These are phyloP conservation scores for Thereva unica DNA, from an alignment of 2,888 invertebrate species.

Conservation along the genomic window DNA sequence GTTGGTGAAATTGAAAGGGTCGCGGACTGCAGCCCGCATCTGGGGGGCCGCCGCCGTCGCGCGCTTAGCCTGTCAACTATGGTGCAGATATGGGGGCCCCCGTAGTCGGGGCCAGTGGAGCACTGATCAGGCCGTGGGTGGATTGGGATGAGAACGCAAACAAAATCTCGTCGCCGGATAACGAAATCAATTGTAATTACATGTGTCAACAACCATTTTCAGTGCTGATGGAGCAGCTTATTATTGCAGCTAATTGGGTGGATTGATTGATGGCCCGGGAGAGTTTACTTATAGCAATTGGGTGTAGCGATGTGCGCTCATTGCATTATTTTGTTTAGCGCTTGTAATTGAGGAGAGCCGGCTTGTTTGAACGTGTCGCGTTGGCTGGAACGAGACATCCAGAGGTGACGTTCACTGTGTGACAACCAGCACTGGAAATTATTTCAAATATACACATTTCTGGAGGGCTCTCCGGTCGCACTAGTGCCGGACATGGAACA, in stretches of 20 bases:
- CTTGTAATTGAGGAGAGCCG: too few species aligned
- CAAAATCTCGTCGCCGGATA: slow-evolving; percentile 42
- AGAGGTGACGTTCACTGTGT: too few species aligned
- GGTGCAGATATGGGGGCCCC: neutral
- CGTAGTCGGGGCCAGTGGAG: neutral
- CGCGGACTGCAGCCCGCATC: slow-evolving; percentile 10
- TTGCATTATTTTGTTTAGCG: neutral
- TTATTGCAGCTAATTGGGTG: slow-evolving; percentile 36
- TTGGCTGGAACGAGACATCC: too few species aligned
- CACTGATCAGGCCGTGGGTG: neutral
- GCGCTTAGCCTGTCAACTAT: slow-evolving; percentile 11
- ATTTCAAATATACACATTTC: too few species aligned
- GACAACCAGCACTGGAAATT: too few species aligned
- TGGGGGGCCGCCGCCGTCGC: slow-evolving; percentile 1
- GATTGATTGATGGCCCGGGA: slow-evolving; percentile 35
- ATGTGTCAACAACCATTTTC: slow-evolving; percentile 57
- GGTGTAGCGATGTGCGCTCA: neutral
- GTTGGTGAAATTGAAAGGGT: too few species aligned
- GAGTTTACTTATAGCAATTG: neutral
- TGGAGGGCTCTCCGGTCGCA: too few species aligned
- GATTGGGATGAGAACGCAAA: slow-evolving; percentile 38
- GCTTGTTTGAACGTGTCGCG: too few species aligned
- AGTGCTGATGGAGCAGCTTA: slow-evolving; percentile 36
- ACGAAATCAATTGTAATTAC: slow-evolving; percentile 57
- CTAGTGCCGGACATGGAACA: too few species aligned